Evolutionary conservation across 2,113 vertebrate genomes (phyloP).

Genomic region (Saccopteryx bilineata): DNA sequence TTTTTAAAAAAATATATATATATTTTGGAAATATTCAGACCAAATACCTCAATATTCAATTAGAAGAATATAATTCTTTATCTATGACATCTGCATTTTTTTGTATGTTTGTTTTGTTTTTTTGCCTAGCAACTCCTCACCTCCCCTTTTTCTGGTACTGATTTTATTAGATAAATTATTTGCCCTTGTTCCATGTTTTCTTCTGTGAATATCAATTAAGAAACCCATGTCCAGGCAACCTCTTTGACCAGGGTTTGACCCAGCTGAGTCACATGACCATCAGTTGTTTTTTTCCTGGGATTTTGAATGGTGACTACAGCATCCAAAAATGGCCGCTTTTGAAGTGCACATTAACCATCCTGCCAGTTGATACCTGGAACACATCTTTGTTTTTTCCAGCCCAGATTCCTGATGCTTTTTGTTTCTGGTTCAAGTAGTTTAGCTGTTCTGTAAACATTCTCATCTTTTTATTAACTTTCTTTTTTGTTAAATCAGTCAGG

Average conservation of each 20-base stretch:
- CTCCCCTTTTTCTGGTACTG: background rate
- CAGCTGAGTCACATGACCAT: background rate
- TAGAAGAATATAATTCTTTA: background rate
- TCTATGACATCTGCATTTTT: background rate
- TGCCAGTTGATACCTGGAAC: background rate
- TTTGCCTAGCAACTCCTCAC: background rate
- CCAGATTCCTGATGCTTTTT: background rate
- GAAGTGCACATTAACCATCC: background rate
- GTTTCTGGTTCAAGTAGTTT: background rate
- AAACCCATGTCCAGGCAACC: background rate
- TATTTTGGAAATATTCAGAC: background rate
- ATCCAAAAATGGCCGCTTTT: background rate
- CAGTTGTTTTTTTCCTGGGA: background rate
- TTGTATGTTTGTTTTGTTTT: background rate
- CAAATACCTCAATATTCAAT: background rate
- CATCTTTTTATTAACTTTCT: background rate
- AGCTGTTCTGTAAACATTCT: background rate
- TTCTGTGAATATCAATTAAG: background rate
- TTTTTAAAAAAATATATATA: background rate
- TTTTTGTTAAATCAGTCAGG: background rate
- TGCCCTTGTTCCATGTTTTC: background rate
- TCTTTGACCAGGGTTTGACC: background rate
- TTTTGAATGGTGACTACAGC: background rate
- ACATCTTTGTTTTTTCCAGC: background rate
- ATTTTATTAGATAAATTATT: conserved; percentile 27